phyloP scores from a whole-genome alignment of 2,888 invertebrate species.

The Epistrophe eligans region DNA sequence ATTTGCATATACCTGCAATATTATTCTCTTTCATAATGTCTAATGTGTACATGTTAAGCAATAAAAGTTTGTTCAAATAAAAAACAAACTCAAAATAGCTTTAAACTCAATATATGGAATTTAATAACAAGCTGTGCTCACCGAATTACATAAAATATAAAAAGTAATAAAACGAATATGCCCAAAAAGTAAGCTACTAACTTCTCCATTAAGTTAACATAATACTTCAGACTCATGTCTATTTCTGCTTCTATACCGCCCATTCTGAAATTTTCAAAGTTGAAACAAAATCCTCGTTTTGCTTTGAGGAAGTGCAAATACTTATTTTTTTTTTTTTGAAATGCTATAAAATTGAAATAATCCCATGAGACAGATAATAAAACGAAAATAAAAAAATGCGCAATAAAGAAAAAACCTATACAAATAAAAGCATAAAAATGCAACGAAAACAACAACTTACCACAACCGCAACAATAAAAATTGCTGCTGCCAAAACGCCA shows the following conservation, averaged over 20 bases:
- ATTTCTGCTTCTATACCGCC: not conserved
- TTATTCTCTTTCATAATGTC: no score
- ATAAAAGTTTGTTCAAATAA: no score
- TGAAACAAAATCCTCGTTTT: not conserved
- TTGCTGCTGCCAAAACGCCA: slow-evolving; percentile 90
- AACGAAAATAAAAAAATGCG: slow-evolving; percentile 23
- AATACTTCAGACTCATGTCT: not conserved
- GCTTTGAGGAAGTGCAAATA: not conserved
- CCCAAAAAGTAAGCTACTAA: not conserved
- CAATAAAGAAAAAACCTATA: slow-evolving; percentile 33
- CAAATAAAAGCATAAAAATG: not conserved
- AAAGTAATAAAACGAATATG: not conserved
- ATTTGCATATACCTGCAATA: no score
- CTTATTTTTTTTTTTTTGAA: not conserved
- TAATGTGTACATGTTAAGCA: no score
- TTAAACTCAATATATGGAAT: no score
- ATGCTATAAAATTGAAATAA: slow-evolving; percentile 62
- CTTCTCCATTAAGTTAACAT: not conserved
- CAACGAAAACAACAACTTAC: slow-evolving; percentile 84
- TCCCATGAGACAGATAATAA: slow-evolving; percentile 43
- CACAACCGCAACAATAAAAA: slow-evolving; percentile 90
- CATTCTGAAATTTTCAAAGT: not conserved
- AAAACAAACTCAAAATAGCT: no score
- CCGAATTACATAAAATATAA: not conserved
- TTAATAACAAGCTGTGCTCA: not conserved